Conservation (phyloP, 2,797 vertebrate genomes). For the Karalla daura region DNA sequence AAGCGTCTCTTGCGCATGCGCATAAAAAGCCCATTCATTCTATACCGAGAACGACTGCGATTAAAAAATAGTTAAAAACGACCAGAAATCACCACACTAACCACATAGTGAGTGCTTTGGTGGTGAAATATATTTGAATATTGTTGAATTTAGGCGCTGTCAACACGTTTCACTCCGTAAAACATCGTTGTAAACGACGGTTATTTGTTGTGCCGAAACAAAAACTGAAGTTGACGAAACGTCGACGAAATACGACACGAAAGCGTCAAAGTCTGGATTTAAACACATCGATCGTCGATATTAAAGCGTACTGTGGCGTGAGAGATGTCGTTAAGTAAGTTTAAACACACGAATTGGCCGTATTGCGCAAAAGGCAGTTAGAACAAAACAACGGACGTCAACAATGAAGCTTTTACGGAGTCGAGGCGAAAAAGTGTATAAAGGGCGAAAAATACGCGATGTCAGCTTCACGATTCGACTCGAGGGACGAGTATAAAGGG, state of each 20-base stretch:
- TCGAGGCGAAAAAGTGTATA: slow-evolving; percentile 37
- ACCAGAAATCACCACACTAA: not conserved
- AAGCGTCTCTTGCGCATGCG: slow-evolving; percentile 90
- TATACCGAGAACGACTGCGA: slow-evolving; percentile 71
- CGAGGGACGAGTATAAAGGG: rapidly evolving
- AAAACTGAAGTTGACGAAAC: slow-evolving; percentile 15
- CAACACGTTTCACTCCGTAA: not conserved
- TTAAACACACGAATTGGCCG: slow-evolving; percentile 15
- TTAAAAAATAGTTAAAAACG: slow-evolving; percentile 16
- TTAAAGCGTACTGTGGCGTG: no score
- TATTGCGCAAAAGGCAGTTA: slow-evolving; percentile 58
- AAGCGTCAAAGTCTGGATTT: rapidly evolving
- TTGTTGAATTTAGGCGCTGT: rapidly evolving
- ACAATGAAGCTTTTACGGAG: slow-evolving; percentile 70
- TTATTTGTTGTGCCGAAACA: slow-evolving; percentile 39
- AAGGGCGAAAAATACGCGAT: slow-evolving; percentile 21
- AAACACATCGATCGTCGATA: rapidly evolving
- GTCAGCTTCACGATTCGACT: slow-evolving; percentile 45
- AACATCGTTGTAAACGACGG: slow-evolving; percentile 18
- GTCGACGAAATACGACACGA: slow-evolving; percentile 45
- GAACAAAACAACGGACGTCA: slow-evolving; percentile 72
- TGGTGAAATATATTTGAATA: rapidly evolving
- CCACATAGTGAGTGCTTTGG: rapidly evolving
- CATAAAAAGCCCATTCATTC: slow-evolving; percentile 94
- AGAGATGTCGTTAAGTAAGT: not conserved